These are phyloP conservation scores for Pseudolycoriella hygida DNA, from an alignment of 2,888 invertebrate genomes.

Conservation along the genomic window DNA sequence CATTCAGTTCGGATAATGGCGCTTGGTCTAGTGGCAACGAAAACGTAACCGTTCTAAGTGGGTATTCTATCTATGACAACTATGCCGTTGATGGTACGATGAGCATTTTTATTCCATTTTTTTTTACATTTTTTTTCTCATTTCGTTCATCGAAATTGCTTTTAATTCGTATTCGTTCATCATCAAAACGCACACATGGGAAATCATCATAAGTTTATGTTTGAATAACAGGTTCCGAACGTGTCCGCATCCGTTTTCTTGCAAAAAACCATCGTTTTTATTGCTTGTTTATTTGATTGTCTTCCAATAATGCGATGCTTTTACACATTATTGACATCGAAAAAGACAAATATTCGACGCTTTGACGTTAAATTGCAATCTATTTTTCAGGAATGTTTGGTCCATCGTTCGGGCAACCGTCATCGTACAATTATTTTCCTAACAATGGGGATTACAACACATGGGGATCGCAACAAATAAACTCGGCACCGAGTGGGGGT, in stretches of 20 bases:
- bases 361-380: neutral
- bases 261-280: too few species aligned
- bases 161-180: too few species aligned
- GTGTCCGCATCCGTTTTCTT: too few species aligned
- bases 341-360: too few species aligned
- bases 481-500: constrained; percentile 27
- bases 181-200: too few species aligned
- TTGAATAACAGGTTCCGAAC: too few species aligned
- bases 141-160: too few species aligned
- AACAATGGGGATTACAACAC: constrained; percentile 74
- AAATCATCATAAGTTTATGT: too few species aligned
- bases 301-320: too few species aligned
- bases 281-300: too few species aligned
- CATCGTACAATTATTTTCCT: constrained; percentile 65
- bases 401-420: constrained; percentile 55
- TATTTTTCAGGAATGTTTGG: constrained; percentile 9
- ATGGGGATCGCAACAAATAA: constrained; percentile 50
- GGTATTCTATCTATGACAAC: neutral
- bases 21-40: neutral
- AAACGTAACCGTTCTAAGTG: neutral
- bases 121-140: neutral
- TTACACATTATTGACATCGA: too few species aligned
- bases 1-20: neutral
- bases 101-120: neutral
- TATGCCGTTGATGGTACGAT: neutral